A percentile compares a stretch with the other conserved stretches of the same genome.
These are phyloP conservation scores for Bugula neritina DNA, from an alignment of 2,888 invertebrate species.

Conservation along the genomic window DNA sequence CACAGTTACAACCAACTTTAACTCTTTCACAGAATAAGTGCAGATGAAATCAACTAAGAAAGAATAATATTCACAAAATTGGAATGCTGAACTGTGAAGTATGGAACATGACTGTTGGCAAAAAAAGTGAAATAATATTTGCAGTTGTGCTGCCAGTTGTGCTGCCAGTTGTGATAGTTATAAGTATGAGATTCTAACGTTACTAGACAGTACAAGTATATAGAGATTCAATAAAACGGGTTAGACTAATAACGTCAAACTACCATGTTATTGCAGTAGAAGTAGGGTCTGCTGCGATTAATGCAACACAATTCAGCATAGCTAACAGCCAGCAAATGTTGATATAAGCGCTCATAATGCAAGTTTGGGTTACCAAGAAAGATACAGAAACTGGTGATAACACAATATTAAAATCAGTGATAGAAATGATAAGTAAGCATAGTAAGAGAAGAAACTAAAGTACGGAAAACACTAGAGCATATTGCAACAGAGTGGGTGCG, in stretches of 20 bases:
- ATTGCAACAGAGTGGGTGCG: constrained; percentile 21
- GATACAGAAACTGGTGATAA: neutral
- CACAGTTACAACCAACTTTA: too few relatives aligned
- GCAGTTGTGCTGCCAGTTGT: too few relatives aligned
- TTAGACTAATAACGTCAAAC: neutral
- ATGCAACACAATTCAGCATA: neutral
- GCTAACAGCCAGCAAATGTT: too few relatives aligned
- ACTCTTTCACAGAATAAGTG: too few relatives aligned
- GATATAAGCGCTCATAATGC: neutral
- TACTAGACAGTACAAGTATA: neutral
- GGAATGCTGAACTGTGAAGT: too few relatives aligned
- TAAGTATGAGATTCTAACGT: neutral
- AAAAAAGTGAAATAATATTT: too few relatives aligned
- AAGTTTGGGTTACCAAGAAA: constrained; percentile 7
- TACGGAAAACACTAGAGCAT: neutral
- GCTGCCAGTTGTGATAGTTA: neutral
- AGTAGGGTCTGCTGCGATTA: neutral
- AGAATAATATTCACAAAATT: too few relatives aligned
- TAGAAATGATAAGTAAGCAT: constrained; percentile 16
- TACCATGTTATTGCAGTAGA: neutral
- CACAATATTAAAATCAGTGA: neutral
- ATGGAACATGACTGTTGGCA: too few relatives aligned
- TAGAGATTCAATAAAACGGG: neutral
- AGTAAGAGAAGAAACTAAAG: neutral
- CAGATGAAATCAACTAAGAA: too few relatives aligned